Evolutionary conservation across 2,888 invertebrate species (phyloP), one percentile per base, ranked within the genome.

Genomic region (Nomada goodeniana): DNA sequence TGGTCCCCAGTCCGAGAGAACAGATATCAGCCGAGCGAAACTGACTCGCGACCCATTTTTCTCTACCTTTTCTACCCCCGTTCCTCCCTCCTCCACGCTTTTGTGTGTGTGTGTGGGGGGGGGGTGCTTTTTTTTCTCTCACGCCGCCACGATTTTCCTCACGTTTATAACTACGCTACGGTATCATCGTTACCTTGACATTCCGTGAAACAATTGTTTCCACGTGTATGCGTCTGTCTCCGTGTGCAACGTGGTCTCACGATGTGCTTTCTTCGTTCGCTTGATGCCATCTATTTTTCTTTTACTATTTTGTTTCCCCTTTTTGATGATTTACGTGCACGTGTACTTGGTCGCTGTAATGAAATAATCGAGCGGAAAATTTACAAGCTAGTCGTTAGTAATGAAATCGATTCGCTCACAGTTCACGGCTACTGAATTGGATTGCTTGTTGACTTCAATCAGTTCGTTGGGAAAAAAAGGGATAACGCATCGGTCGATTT

Each of bases 1-100:
- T 52, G 68, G 26, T 44, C 65, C 29, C 69, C 23, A 11, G 59
- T 26, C 36, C 44, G 71, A 65, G 47, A 55, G 64, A 36, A 50
- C 52, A 64, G 47, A 67, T 36, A 70, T 50, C 64, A 29, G 53
- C 53, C 36, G 23, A 52, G 53, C 50, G 57, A 75, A 75, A 73
- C 80, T n/a, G 60, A 61, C 72, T 57, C 53, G 82, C 74, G 81
- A 81, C 81, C 81, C 52, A 81, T 74, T 81, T 80, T 57, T 68
- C 63, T 29, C 50, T 13, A 42, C n/a, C 59, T 55, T 50, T 44
- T 47, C 10, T 20, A n/a, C 29, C 23, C 29, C 2, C 11, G 26
- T 13, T 42, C 36, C 0, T 55, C n/a, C 13, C 47, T 47, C 13
- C 15, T 44, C 36, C 50, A 63, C 18, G 47, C 26, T 36, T 20